Evolutionary conservation across 2,888 invertebrate species (phyloP).

Genomic region (Apamea anceps): DNA sequence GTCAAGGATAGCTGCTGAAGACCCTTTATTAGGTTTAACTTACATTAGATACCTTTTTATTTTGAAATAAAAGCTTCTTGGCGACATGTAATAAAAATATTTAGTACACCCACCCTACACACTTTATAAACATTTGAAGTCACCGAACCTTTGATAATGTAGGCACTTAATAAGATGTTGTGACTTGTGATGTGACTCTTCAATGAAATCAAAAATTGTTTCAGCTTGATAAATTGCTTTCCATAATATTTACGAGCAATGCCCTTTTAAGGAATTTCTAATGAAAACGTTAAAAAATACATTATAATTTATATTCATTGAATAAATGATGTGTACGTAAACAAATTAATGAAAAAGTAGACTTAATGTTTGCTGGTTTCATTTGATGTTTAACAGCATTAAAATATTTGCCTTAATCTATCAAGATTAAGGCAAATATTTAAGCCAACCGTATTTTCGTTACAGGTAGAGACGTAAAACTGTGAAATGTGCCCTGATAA

Average conservation of each 20-base stretch:
- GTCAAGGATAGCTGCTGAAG: no score
- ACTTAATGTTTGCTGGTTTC: not conserved
- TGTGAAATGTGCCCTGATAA: slow-evolving; percentile 26
- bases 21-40: not conserved
- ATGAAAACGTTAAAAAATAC: not conserved
- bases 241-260: not conserved
- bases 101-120: not conserved
- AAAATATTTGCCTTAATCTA: not conserved
- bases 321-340: slow-evolving; percentile 12
- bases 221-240: not conserved
- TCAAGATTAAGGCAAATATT: slow-evolving; percentile 29
- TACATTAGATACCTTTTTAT: no score
- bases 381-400: slow-evolving; percentile 20
- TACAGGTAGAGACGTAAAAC: slow-evolving; percentile 1
- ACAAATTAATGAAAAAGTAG: slow-evolving; percentile 31
- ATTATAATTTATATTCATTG: slow-evolving; percentile 3
- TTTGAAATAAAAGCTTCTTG: not conserved
- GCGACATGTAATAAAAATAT: not conserved
- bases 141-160: not conserved
- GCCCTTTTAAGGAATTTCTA: slow-evolving; percentile 6
- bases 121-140: not conserved
- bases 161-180: not conserved
- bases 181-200: not conserved
- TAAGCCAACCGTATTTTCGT: slow-evolving; percentile 5
- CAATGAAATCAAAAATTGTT: not conserved